Evolutionary conservation across 1,140 invertebrate genomes (phyloP).

Genomic region (Solen grandis): DNA sequence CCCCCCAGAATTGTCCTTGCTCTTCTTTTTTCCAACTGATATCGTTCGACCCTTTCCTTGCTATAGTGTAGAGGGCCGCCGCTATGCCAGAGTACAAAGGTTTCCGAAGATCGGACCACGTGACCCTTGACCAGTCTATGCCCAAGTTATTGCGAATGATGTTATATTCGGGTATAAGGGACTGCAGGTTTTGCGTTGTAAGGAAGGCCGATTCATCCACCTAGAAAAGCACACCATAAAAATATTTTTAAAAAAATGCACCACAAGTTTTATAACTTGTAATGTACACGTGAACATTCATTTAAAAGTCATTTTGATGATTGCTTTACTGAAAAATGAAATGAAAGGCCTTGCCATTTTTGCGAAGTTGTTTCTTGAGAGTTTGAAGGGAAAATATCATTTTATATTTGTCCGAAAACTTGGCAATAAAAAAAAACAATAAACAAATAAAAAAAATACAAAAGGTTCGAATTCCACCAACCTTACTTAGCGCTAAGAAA

Average conservation of each 20-base stretch:
- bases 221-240: too few species aligned
- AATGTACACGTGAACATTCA: not conserved
- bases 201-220: slow-evolving; percentile 57
- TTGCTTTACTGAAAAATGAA: not conserved
- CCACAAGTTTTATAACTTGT: not conserved
- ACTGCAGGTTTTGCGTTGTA: slow-evolving; percentile 34
- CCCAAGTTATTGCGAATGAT: slow-evolving; percentile 65
- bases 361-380: too few species aligned
- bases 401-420: too few species aligned
- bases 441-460: too few species aligned
- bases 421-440: too few species aligned
- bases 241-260: not conserved
- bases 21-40: slow-evolving; percentile 59
- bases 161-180: slow-evolving; percentile 35
- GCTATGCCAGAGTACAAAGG: slow-evolving; percentile 74
- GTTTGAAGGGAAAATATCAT: too few species aligned
- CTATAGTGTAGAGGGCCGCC: slow-evolving; percentile 65
- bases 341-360: too few species aligned
- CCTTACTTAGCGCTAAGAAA: too few species aligned
- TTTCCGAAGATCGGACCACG: slow-evolving; percentile 70
- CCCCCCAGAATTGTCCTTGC: slow-evolving; percentile 57
- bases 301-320: not conserved
- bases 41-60: not conserved
- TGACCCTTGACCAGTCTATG: slow-evolving; percentile 68
- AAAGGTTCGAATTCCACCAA: too few species aligned